phyloP scores from a whole-genome alignment of 2,888 invertebrate genomes.

The Macaria liturata region DNA sequence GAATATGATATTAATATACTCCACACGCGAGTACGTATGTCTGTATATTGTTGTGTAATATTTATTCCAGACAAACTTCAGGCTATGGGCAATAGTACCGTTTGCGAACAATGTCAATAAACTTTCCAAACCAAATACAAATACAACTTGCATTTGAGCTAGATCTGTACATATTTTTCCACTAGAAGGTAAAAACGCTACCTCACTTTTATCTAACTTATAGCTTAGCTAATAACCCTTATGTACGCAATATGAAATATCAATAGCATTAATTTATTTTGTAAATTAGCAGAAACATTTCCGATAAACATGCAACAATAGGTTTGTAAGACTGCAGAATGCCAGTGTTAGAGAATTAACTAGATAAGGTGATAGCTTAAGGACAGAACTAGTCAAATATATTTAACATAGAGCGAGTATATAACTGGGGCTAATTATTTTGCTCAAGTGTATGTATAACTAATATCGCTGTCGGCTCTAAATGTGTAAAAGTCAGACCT shows the following conservation, averaged over 20 bases:
- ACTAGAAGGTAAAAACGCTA: conserved; percentile 81
- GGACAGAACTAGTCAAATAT: conserved; percentile 78
- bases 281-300: conserved; percentile 29
- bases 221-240: conserved; percentile 72
- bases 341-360: conserved; percentile 72
- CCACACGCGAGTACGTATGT: conserved; percentile 62
- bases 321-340: conserved; percentile 69
- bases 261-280: conserved; percentile 33
- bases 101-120: conserved; percentile 38
- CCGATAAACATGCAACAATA: conserved; percentile 25
- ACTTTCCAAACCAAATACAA: conserved; percentile 66
- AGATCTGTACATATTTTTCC: conserved; percentile 78
- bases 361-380: conserved; percentile 66
- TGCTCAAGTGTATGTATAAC: conserved; percentile 58
- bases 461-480: conserved; percentile 37
- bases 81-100: conserved; percentile 34
- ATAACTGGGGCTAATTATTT: conserved; percentile 63
- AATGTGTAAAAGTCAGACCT: conserved; percentile 24
- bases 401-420: conserved; percentile 41
- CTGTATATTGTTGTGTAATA: conserved; percentile 55
- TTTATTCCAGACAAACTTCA: conserved; percentile 53
- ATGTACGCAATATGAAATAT: conserved; percentile 38
- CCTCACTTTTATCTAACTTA: conserved; percentile 79
- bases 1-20: conserved; percentile 59
- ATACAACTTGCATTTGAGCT: conserved; percentile 63